Evolutionary conservation across 2,797 vertebrate species (phyloP), one percentile per base, ranked within the genome.

Genomic region (Pangasius djambal): DNA sequence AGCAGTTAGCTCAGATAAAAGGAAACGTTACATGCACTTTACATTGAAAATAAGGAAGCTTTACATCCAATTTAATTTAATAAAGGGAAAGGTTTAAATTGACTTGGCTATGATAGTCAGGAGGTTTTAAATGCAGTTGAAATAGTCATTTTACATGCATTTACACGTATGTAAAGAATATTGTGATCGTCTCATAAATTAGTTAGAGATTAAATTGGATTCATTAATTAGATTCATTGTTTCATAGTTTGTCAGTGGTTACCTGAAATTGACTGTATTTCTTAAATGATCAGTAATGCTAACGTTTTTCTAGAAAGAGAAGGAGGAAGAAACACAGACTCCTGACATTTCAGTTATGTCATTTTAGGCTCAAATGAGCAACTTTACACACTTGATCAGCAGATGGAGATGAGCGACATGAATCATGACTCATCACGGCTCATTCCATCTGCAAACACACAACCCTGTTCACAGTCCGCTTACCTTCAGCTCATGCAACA

Each of bases 371-470:
- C 50, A 78, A 31, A 78, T 78, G 75, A 78, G 75, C 50, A 78
- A 55, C 75, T 78, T 78, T 78, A 31, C 75, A 31, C 28, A 78
- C 48, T 10, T 78, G 75, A 55, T 65, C 61, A 37, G 57, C 57
- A 87, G 74, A 87, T 25, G 63, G 77, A 70, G 61, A 87, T 15
- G 61, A 31, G 57, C 61, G 50, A 67, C 59, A 63, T 55, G 75
- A 87, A 50, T 75, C 44, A n/a, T 87, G 77, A 87, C 22, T 82
- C 86, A 70, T 70, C 86, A 34, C 28, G 34, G 25, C 77, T 82
- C 70, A 31, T 75, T 40, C 52, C 85, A 61, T 86, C 85, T 40
- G 77, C 63, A 81, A 79, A 87, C 75, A 79, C 44, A 65, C 86
- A 79, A 63, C 28, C 50, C 72, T 77, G 57, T 86, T 86, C 57